A percentile compares a stretch with the other conserved stretches of the same genome.
Conservation (phyloP, 2,113 vertebrate species). For the Antennarius striatus region DNA sequence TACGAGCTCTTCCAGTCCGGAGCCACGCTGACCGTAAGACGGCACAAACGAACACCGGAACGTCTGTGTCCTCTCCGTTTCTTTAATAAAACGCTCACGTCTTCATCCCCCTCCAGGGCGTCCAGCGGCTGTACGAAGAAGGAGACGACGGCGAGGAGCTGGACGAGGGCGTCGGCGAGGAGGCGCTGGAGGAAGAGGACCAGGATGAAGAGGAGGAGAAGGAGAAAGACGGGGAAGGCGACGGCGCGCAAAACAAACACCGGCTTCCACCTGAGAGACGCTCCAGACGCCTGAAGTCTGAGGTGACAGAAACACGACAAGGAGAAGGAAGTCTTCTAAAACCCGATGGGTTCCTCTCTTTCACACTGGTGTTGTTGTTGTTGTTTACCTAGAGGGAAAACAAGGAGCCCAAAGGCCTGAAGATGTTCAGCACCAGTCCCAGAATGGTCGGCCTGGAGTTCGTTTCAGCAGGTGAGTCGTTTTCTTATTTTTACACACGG, state of each 20-base stretch:
- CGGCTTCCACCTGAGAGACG: conserved; percentile 71
- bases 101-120: conserved; percentile 53
- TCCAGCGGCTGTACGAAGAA: conserved; percentile 77
- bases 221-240: conserved; percentile 51
- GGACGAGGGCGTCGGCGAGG: conserved; percentile 77
- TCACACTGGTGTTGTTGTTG: conserved; percentile 16
- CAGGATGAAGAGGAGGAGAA: conserved; percentile 71
- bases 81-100: too few species aligned
- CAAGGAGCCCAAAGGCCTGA: conserved; percentile 90
- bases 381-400: conserved; percentile 78
- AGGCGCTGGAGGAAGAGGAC: conserved; percentile 69
- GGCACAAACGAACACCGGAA: too few species aligned
- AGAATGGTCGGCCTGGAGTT: conserved; percentile 90
- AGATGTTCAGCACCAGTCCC: conserved; percentile 89
- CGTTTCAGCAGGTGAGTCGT: conserved; percentile 76
- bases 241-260: conserved; percentile 65
- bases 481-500: not conserved
- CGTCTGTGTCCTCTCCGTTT: too few species aligned
- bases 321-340: not conserved
- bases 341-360: not conserved
- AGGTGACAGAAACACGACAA: conserved; percentile 54
- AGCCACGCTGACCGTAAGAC: conserved; percentile 91
- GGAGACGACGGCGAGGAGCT: conserved; percentile 72
- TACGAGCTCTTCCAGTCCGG: conserved; percentile 98
- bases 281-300: conserved; percentile 80